phyloP scores from a whole-genome alignment of 2,888 invertebrate genomes.

The Strigamia maritima region DNA sequence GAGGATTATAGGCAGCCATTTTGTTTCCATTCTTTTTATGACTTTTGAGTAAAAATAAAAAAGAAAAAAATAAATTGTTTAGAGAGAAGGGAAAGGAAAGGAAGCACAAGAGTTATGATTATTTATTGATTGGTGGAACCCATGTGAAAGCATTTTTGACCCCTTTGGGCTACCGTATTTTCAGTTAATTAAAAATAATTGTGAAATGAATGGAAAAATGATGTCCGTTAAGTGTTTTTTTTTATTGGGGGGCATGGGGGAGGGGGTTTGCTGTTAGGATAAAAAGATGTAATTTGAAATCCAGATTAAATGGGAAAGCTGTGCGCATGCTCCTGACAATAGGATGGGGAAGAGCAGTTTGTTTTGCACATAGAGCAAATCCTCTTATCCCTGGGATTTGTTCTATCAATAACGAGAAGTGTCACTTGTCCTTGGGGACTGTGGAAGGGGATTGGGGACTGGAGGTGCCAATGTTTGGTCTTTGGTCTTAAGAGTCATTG shows the following conservation, averaged over 20 bases:
- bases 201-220: background rate
- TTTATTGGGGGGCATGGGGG: background rate
- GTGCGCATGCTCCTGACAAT: constrained; percentile 7
- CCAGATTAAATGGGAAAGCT: background rate
- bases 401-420: constrained; percentile 27
- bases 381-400: constrained; percentile 21
- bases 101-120: background rate
- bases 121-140: background rate
- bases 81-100: background rate
- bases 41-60: constrained; percentile 3
- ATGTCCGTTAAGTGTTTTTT: background rate
- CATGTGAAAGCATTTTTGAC: background rate
- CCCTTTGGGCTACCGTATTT: background rate
- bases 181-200: background rate
- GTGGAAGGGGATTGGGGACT: background rate
- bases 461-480: background rate
- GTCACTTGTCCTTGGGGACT: constrained; percentile 13
- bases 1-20: background rate
- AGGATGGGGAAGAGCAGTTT: constrained; percentile 9
- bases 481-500: background rate
- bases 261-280: no score
- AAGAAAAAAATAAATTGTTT: background rate
- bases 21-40: constrained; percentile 10
- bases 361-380: constrained; percentile 32
- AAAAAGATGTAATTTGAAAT: background rate